These are phyloP conservation scores for Serinus canaria DNA, from an alignment of 2,113 vertebrate genomes.

Conservation along the genomic window DNA sequence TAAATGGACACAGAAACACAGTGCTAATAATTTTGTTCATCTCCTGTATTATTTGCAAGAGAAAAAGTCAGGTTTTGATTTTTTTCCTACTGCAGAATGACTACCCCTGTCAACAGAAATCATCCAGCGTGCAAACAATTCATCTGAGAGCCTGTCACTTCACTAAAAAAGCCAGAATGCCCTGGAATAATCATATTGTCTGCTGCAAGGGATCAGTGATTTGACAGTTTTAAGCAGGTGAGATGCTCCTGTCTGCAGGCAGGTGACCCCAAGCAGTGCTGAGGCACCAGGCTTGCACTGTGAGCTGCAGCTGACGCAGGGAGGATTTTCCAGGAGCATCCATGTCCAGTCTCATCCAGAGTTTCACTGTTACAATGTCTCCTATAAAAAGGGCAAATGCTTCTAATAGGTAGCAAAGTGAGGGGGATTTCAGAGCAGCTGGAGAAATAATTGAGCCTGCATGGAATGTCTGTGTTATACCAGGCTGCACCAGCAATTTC, in stretches of 20 bases:
- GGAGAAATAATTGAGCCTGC: neutral
- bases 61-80: neutral
- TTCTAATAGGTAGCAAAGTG: neutral
- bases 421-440: neutral
- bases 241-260: neutral
- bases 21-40: neutral
- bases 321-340: neutral
- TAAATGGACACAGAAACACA: neutral
- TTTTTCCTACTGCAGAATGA: neutral
- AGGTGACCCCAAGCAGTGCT: neutral
- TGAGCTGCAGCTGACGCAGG: neutral
- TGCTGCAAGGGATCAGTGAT: neutral
- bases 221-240: neutral
- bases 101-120: neutral
- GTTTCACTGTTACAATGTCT: neutral
- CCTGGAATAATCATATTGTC: neutral
- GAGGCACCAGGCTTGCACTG: neutral
- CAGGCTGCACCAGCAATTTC: neutral
- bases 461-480: neutral
- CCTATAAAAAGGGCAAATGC: neutral
- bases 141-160: neutral
- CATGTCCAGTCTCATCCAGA: neutral
- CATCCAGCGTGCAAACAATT: neutral
- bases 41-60: neutral
- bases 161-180: neutral